Evolutionary conservation across 2,888 invertebrate species (phyloP), one percentile per base, ranked within the genome.

Genomic region (Chromoteleia sp.): DNA sequence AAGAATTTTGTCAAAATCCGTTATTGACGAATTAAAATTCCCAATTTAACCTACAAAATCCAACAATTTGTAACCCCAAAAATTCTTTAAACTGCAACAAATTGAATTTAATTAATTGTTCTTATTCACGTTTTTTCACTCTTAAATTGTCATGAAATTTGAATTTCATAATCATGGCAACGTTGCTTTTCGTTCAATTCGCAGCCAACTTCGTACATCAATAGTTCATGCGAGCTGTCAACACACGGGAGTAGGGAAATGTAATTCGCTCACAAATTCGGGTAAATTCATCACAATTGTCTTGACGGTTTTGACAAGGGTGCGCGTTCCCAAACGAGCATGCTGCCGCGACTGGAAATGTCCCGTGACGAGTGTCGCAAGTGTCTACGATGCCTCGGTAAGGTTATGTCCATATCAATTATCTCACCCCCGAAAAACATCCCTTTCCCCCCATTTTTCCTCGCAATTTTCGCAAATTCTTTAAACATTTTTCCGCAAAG

Each of bases 281-380:
- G 39, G 50, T 5, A 10, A 45, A 59, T 52, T 48, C 45, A 15
- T 50, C 52, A 36, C 14, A 58, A 65, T 48, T 67, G 10, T 29
- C 8, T 12, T 29, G 39, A 58, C 45, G 39, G 15, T 56, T 39
- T 41, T 14, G 43, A 50, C 6, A 30, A 52, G 2, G 5, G 29
- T 36, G 48, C 36, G 58, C 8, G 8, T 50, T 14, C 71, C 67
- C 45, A 80, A 48, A 58, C 30, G 90, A 88, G 74, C 84, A 93
- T 93, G 93, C 94, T 94, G 95, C 96, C 96, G 84, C 93, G 95
- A 84, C 93, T 96, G 86, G 96, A 97, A 93, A 95, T 97, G 95
- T 95, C 96, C 88, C 95, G 95, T 91, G 97, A 97, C 92, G 97
- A 98, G 92, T 97, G 97, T 92, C 95, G 96, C 92, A 95, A 96